Base-by-base conservation (phyloP, 2,888 invertebrate species). In the Pachydiplax longipennis region DNA sequence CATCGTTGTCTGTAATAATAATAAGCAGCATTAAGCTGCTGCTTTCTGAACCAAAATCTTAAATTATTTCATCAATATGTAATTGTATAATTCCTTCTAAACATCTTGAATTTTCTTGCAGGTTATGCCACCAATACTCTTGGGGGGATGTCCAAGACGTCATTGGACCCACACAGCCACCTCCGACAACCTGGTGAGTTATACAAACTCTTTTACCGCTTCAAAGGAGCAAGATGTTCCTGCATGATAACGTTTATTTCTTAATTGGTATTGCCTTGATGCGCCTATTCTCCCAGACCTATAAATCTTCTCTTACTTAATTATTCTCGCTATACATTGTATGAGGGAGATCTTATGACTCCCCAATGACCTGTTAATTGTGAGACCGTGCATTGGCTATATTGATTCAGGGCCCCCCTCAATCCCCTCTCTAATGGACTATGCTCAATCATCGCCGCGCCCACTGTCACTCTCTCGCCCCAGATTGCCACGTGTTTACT, bases 141-240 rank as follows among this genome's bases (percentile, higher is more conserved):
- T 93, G 95, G 96, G 92, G 96, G 96, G 92, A 97, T 97, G 96
- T 97, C 97, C 92, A 98, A 98, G 94, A 95, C 97, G 93, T 96
- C 97, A 92, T 95, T 98, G 94, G 98, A 98, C 94, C 97, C 98
- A 90, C 98, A 98, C 95, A 96, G 97, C 93, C 98, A 98, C 95
- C 96, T 98, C 93, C 96, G 98, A 93, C 98, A 98, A 95, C 98
- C 98, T 95, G 98, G 98, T 98, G 94, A 95, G 95, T 93, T 15
- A 18, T 18, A 3, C 53, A 13, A 48, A 48, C 48, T 13, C 13
- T 48, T 53, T 18, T 18, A 18, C 18, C 4, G 2, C 15, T 2
- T 53, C 18, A 18, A 81, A 37, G 18, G 25, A 13, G 0, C 18
- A 53, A 18, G 18, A 18, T 44, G 44, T 18, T 53, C 15, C 10